Evolutionary conservation across 2,888 invertebrate species (phyloP), one percentile per base, ranked within the genome.

Genomic region (Lasius platythorax): DNA sequence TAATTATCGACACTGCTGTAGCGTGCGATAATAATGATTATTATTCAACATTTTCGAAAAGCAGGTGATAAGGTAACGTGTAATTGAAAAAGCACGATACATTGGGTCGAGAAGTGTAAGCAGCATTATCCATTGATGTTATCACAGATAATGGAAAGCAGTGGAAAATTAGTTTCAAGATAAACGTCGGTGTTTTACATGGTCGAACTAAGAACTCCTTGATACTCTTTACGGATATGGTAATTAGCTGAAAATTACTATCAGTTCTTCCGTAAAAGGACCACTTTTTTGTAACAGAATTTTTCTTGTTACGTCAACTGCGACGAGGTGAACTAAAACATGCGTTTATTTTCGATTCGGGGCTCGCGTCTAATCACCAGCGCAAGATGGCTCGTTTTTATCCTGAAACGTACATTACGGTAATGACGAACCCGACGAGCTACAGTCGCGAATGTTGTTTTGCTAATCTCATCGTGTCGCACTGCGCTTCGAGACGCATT

Each of bases 1-100:
- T 81, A 81, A 81, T 81, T 81, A 81, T 81, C 61, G 79, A 61
- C 72, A 79, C 74, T 46, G 73, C 33, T n/a, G 37, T 37, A 28
- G 74, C 79, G 58, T 73, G 74, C 46, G 23, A 81, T 46, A 61
- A n/a, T 61, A 8, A 74, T 61, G 33, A 46, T 61, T 81, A 74
- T 61, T 61, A 74, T 61, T 18, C 28, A 1, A 23, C 37, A 43
- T 79, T 79, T 73, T 73, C 33, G 33, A 33, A 58, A 70, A 70
- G 3, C 33, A n/a, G 53, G 15, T 30, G 74, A 72, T 61, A 70
- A 70, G 40, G 23, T 70, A 37, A 56, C n/a, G 58, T 18, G 9
- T 81, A 61, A 81, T 81, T 61, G 74, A 61, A 73, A 81, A 74
- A 79, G 23, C 30, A 28, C 18, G 43, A 46, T 33, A 46, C 46